These are phyloP conservation scores for Grus americana DNA, from an alignment of 2,113 vertebrate genomes.

Conservation along the genomic window DNA sequence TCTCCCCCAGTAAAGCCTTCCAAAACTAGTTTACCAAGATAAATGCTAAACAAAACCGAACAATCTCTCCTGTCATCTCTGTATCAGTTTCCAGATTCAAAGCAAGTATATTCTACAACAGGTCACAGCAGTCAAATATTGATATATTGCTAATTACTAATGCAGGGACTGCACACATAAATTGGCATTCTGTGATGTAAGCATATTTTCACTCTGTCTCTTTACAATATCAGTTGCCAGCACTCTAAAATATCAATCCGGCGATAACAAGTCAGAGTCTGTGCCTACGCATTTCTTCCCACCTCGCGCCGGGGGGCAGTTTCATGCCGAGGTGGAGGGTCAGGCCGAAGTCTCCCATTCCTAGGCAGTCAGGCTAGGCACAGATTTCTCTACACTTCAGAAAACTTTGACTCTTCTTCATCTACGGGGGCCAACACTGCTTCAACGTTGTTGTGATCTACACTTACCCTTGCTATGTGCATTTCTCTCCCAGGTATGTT, in stretches of 20 bases:
- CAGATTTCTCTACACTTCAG: background rate
- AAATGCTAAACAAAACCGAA: background rate
- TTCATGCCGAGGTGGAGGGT: background rate
- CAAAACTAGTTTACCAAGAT: background rate
- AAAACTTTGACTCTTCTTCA: background rate
- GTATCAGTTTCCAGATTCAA: background rate
- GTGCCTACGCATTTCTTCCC: no score
- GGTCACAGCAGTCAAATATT: background rate
- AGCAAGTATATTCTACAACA: background rate
- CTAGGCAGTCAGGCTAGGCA: background rate
- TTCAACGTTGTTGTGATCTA: background rate
- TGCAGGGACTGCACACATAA: background rate
- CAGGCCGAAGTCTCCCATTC: background rate
- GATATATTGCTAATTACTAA: background rate
- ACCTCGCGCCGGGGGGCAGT: accelerated
- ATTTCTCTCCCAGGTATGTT: background rate
- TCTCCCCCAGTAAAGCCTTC: background rate
- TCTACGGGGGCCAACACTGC: background rate
- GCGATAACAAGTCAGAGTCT: background rate
- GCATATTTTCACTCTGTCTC: background rate
- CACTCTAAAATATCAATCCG: background rate
- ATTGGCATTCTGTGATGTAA: background rate
- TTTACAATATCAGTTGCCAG: background rate
- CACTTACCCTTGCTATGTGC: background rate
- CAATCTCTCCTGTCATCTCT: background rate